Conservation (phyloP, 2,797 vertebrate genomes). For the Leucoraja ocellata region DNA sequence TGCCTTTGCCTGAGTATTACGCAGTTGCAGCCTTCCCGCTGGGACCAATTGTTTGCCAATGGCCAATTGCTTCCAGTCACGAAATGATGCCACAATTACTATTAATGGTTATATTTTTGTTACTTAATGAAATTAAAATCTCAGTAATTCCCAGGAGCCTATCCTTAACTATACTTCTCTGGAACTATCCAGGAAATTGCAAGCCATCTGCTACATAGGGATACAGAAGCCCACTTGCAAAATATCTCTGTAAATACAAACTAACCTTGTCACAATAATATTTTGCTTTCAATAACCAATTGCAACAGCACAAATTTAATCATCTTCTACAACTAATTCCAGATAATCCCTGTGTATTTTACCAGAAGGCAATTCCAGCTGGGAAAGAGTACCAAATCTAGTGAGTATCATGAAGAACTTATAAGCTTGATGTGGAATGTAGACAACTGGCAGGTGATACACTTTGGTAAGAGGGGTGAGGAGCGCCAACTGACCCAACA, state of each 20-base stretch:
- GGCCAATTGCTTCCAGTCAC: conserved; percentile 71
- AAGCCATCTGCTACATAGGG: conserved; percentile 71
- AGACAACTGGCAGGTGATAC: too few species aligned
- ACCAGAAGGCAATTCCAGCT: not conserved
- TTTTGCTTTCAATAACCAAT: conserved; percentile 59
- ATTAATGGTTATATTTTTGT: conserved; percentile 65
- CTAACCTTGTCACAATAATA: conserved; percentile 64
- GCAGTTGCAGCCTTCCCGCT: conserved; percentile 69
- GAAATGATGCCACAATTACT: conserved; percentile 68
- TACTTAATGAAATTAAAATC: conserved; percentile 69
- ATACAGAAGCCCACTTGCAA: conserved; percentile 63
- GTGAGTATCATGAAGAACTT: not conserved
- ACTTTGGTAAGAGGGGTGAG: too few species aligned
- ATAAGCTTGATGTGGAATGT: too few species aligned
- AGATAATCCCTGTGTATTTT: not conserved
- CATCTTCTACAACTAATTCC: conserved; percentile 16
- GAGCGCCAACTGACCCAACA: too few species aligned
- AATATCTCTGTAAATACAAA: conserved; percentile 68
- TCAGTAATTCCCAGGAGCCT: conserved; percentile 66
- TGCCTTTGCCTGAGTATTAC: conserved; percentile 78
- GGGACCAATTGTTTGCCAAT: conserved; percentile 82
- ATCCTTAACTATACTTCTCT: conserved; percentile 67
- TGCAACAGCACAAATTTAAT: conserved; percentile 41
- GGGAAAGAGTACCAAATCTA: not conserved
- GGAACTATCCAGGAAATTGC: conserved; percentile 69